These are phyloP conservation scores for Cacoxenus indagator DNA, from an alignment of 2,888 invertebrate species.

Conservation along the genomic window DNA sequence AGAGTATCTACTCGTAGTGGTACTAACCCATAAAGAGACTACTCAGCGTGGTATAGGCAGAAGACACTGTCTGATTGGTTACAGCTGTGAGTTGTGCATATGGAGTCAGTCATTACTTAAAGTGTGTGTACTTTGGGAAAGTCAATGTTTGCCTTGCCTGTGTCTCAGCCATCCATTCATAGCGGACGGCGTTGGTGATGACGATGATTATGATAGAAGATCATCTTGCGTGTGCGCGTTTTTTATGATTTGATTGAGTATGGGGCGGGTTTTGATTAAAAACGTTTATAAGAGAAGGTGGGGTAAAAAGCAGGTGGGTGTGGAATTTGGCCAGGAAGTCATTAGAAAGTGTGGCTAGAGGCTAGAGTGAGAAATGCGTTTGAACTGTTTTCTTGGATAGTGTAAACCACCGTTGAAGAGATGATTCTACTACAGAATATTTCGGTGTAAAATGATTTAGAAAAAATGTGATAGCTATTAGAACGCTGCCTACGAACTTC, in stretches of 20 bases:
- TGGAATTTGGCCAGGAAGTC: slow-evolving; percentile 2
- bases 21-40: too few relatives aligned
- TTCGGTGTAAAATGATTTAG: too few relatives aligned
- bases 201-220: slow-evolving; percentile 4
- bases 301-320: slow-evolving; percentile 10
- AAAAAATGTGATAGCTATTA: too few relatives aligned
- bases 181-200: not conserved
- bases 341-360: slow-evolving; percentile 19
- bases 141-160: slow-evolving; percentile 14
- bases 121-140: slow-evolving; percentile 11
- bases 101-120: slow-evolving; percentile 15
- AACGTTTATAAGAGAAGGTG: not conserved
- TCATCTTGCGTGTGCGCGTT: slow-evolving; percentile 14
- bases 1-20: too few relatives aligned
- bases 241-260: slow-evolving; percentile 21
- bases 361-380: slow-evolving; percentile 33
- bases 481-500: too few relatives aligned
- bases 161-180: not conserved
- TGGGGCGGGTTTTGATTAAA: slow-evolving; percentile 19
- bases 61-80: slow-evolving; percentile 23
- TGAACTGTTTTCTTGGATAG: too few relatives aligned
- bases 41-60: slow-evolving; percentile 26
- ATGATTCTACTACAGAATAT: too few relatives aligned
- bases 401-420: too few relatives aligned
- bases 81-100: slow-evolving; percentile 2